phyloP scores from a whole-genome alignment of 2,113 vertebrate species.

The Lasiurus borealis region DNA sequence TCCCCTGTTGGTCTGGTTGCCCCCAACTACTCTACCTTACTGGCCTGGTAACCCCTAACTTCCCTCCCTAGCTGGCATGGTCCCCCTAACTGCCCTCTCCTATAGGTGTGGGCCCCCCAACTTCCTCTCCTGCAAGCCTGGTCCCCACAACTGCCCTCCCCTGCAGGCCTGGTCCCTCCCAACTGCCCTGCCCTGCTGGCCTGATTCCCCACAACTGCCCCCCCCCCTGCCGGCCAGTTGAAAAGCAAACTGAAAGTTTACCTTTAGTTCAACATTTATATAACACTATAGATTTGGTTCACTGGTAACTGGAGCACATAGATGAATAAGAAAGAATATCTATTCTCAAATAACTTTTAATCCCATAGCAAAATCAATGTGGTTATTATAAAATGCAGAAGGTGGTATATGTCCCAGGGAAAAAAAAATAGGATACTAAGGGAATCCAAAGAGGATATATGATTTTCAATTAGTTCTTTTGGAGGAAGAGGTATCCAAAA shows the following conservation, averaged over 20 bases:
- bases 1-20: no score
- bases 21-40: no score
- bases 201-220: no score
- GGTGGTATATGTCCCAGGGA: not conserved
- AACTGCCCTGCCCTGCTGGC: no score
- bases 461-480: slow-evolving; percentile 39
- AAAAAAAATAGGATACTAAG: slow-evolving; percentile 34
- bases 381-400: not conserved
- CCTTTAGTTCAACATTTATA: not conserved
- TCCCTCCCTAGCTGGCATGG: no score
- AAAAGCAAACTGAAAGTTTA: slow-evolving; percentile 9
- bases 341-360: slow-evolving; percentile 49
- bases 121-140: no score
- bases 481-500: slow-evolving; percentile 1
- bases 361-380: not conserved
- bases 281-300: not conserved
- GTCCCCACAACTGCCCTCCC: no score
- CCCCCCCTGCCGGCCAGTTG: no score
- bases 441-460: slow-evolving; percentile 23
- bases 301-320: not conserved
- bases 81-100: no score
- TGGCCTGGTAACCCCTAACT: no score
- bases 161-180: no score
- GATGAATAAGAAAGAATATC: not conserved
- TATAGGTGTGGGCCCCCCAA: no score